Conservation (phyloP, 2,888 invertebrate species). For the Eupithecia inturbata region DNA sequence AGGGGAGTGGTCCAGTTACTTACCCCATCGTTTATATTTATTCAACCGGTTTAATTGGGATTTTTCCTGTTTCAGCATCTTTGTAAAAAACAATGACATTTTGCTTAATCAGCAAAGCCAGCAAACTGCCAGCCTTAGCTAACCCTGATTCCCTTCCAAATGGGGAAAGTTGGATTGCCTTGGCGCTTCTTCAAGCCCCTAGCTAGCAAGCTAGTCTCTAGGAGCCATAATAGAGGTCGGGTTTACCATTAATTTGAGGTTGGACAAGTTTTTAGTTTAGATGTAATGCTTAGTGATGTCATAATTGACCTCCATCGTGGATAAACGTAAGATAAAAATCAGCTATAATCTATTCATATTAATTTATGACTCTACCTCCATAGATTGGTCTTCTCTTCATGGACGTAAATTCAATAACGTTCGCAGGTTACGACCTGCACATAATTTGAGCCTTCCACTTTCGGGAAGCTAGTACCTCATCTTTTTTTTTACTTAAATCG, state of each 20-base stretch:
- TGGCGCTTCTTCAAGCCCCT: constrained; percentile 23
- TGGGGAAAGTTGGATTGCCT: constrained; percentile 18
- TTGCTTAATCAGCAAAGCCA: background rate
- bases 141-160: background rate
- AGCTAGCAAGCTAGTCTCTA: background rate
- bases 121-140: background rate
- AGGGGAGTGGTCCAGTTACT: background rate
- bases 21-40: background rate
- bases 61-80: background rate
- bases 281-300: constrained; percentile 51
- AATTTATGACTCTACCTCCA: constrained; percentile 45
- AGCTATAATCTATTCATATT: constrained; percentile 48
- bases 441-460: too few species aligned
- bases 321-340: background rate
- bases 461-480: too few species aligned
- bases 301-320: constrained; percentile 35
- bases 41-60: background rate
- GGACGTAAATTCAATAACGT: background rate
- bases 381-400: constrained; percentile 19
- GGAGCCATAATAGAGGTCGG: background rate
- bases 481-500: too few species aligned
- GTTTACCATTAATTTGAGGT: background rate
- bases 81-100: background rate
- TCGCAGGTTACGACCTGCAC: background rate
- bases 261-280: background rate